Evolutionary conservation across 2,888 invertebrate genomes (phyloP), one percentile per base, ranked within the genome.

Genomic region (Callyntrura sp.): DNA sequence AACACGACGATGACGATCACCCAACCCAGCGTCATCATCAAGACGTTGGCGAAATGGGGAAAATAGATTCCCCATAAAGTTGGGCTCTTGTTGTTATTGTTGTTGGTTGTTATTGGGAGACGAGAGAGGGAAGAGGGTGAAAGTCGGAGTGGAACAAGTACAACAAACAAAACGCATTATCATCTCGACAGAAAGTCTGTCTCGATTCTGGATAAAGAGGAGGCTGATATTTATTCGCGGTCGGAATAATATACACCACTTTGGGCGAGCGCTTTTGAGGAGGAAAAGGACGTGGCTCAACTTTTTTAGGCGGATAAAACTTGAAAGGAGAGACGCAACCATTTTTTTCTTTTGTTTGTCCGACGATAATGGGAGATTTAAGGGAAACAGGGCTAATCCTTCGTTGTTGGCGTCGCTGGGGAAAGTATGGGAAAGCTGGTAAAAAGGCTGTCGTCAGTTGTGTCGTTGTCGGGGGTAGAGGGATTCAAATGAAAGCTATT

Each of bases 161-260:
- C 68, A 70, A 76, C 76, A 48, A 79, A 79, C 78, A 79, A 79
- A 79, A 28, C 78, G 57, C 55, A 79, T 57, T 55, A 79, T 79
- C 55, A 79, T 79, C 55, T 76, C 51, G 23, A 73, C 45, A 79
- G 17, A 28, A 79, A 79, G 8, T 57, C 8, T 73, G 70, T 35
- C 35, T 35, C 35, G 35, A 12, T 12, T 28, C n/a, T n/a, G n/a
- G n/a, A n/a, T n/a, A 17, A 28, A 28, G 78, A 57, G n/a, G 35
- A 79, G 12, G 28, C 55, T 76, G 55, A 79, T 55, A 35, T 35
- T 79, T 79, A 55, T 79, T 79, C 11, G 17, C 25, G n/a, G 23
- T 79, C 55, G 35, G 35, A 35, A 35, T 35, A 35, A 35, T 57
- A n/a, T 73, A 43, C n/a, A n/a, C 35, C 5, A 48, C 23, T 35